Conservation (phyloP, 2,888 invertebrate genomes). For the Aphrophora alni region DNA sequence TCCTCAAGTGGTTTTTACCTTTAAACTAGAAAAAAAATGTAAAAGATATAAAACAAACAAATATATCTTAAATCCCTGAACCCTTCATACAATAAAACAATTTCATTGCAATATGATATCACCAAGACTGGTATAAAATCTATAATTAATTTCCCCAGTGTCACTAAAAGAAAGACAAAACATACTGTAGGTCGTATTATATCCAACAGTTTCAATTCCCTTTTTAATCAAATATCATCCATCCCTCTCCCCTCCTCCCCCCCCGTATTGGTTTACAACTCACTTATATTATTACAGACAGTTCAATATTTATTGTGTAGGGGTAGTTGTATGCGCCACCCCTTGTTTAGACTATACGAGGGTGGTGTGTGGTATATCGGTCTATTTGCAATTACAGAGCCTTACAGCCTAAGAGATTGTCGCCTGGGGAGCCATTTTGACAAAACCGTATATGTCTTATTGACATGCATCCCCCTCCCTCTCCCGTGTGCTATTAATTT, state of each 20-base stretch:
- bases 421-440: neutral
- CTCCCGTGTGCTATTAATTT: neutral
- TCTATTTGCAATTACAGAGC: constrained; percentile 1
- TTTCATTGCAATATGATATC: no score
- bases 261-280: neutral
- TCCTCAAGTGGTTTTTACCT: no score
- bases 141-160: neutral
- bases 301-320: constrained; percentile 6
- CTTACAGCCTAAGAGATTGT: constrained; percentile 9
- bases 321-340: neutral
- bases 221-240: constrained; percentile 2
- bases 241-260: neutral
- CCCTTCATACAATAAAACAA: no score
- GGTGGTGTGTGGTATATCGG: neutral
- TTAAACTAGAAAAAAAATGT: no score
- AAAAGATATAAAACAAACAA: no score
- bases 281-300: constrained; percentile 6
- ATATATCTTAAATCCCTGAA: no score
- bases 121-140: neutral
- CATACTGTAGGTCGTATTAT: neutral
- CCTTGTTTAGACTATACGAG: constrained; percentile 2
- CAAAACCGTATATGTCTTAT: constrained; percentile 5
- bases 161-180: neutral
- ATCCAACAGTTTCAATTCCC: neutral
- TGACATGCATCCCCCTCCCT: neutral